Conservation (phyloP, 2,888 invertebrate species). For the Hedya salicella region DNA sequence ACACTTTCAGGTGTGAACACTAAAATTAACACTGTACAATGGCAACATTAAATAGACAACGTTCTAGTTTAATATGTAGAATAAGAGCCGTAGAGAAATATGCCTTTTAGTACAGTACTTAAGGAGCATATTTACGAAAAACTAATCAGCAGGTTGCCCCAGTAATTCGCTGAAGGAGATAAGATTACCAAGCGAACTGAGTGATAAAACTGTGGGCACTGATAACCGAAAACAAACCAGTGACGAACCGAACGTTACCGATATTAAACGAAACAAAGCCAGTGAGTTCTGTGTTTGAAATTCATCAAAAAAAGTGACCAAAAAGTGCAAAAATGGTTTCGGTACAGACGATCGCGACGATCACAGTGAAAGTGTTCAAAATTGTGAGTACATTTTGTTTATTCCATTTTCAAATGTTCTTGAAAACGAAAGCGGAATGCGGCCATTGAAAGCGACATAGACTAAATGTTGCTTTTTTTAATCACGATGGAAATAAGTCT, state of each 20-base stretch:
- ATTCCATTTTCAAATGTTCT: conserved; percentile 23
- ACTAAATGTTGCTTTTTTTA: not conserved
- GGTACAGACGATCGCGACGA: conserved; percentile 91
- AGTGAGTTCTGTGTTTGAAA: conserved; percentile 47
- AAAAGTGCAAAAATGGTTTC: conserved; percentile 88
- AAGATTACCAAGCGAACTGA: conserved; percentile 70
- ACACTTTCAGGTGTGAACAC: conserved; percentile 5
- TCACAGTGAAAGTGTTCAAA: conserved; percentile 92
- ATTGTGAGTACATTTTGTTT: conserved; percentile 86
- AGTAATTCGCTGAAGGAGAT: conserved; percentile 78
- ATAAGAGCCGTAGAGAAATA: conserved; percentile 35
- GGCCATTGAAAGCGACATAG: conserved; percentile 17
- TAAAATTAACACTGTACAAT: conserved; percentile 7
- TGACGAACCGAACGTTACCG: conserved; percentile 65
- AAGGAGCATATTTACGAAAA: conserved; percentile 48
- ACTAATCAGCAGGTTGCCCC: conserved; percentile 69
- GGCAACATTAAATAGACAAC: conserved; percentile 31
- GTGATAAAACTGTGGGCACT: conserved; percentile 66
- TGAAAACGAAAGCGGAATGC: conserved; percentile 35
- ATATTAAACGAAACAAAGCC: conserved; percentile 71
- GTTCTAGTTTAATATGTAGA: conserved; percentile 24
- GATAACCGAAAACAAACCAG: conserved; percentile 72
- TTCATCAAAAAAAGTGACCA: conserved; percentile 48
- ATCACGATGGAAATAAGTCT: not conserved
- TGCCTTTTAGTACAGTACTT: conserved; percentile 44